phyloP scores from a whole-genome alignment of 2,797 vertebrate species.

The Xenopus petersii region DNA sequence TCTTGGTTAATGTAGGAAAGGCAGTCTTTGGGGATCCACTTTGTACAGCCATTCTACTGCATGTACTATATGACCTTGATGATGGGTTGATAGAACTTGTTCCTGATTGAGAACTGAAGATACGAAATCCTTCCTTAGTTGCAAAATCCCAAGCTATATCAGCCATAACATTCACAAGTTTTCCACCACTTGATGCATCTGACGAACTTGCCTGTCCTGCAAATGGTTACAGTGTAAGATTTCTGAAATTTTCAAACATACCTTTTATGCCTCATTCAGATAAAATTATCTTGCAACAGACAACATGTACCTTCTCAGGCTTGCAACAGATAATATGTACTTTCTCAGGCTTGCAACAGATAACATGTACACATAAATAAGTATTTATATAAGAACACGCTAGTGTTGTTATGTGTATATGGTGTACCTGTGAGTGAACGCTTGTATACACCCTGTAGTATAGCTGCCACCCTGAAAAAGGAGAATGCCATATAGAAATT shows the following conservation, averaged over 20 bases:
- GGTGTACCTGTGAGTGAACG: conserved; percentile 62
- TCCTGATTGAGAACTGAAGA: conserved; percentile 65
- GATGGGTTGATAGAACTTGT: conserved; percentile 29
- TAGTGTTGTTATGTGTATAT: background rate
- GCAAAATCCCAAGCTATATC: conserved; percentile 78
- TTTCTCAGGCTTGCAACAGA: no score
- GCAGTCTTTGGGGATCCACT: background rate
- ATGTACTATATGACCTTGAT: conserved; percentile 35
- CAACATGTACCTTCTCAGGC: no score
- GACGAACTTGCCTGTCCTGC: conserved; percentile 64
- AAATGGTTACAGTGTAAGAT: background rate
- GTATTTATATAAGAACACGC: no score
- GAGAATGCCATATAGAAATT: conserved; percentile 78
- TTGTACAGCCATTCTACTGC: conserved; percentile 30
- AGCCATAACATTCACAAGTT: conserved; percentile 59
- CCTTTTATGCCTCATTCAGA: no score
- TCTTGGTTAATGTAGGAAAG: background rate
- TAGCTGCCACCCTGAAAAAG: conserved; percentile 68
- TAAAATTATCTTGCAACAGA: no score
- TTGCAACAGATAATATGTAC: no score
- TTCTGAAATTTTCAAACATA: no score
- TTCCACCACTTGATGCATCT: conserved; percentile 45
- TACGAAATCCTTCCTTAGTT: conserved; percentile 73
- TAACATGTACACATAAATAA: no score
- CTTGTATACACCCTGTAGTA: conserved; percentile 64